Percentiles rank a stretch among this genome's conserved stretches.
Conservation (phyloP, 1,140 invertebrate genomes). For the Heliconius nattereri region DNA sequence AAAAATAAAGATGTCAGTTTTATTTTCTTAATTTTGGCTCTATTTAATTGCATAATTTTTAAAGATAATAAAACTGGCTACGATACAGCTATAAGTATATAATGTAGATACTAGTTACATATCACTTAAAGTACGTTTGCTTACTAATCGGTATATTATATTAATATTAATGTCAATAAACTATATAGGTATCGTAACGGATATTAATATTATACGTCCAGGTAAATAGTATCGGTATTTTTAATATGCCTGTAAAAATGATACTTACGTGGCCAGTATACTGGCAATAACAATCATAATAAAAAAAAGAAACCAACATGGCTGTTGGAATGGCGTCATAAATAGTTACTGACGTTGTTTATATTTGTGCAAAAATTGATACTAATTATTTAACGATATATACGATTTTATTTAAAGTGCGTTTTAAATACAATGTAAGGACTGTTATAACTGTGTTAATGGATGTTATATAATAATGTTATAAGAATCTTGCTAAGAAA, state of each 20-base stretch:
- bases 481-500: slow-evolving; percentile 52
- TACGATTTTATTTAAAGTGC: slow-evolving; percentile 34
- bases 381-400: slow-evolving; percentile 38
- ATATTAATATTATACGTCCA: too few relatives aligned
- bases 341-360: slow-evolving; percentile 78
- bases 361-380: slow-evolving; percentile 68
- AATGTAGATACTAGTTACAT: too few relatives aligned
- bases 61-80: too few relatives aligned
- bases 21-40: too few relatives aligned
- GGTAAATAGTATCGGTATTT: too few relatives aligned
- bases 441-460: slow-evolving; percentile 36
- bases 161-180: too few relatives aligned
- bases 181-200: background rate
- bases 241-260: background rate
- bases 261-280: slow-evolving; percentile 24
- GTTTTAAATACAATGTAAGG: slow-evolving; percentile 49
- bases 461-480: slow-evolving; percentile 57
- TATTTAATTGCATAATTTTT: too few relatives aligned
- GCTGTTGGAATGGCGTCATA: slow-evolving; percentile 78
- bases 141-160: too few relatives aligned
- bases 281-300: slow-evolving; percentile 39
- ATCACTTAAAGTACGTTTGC: too few relatives aligned
- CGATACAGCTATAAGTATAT: too few relatives aligned
- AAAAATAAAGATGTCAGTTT: too few relatives aligned
- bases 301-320: slow-evolving; percentile 68